Base-by-base conservation (phyloP, 2,113 vertebrate genomes). In the Siniperca chuatsi region DNA sequence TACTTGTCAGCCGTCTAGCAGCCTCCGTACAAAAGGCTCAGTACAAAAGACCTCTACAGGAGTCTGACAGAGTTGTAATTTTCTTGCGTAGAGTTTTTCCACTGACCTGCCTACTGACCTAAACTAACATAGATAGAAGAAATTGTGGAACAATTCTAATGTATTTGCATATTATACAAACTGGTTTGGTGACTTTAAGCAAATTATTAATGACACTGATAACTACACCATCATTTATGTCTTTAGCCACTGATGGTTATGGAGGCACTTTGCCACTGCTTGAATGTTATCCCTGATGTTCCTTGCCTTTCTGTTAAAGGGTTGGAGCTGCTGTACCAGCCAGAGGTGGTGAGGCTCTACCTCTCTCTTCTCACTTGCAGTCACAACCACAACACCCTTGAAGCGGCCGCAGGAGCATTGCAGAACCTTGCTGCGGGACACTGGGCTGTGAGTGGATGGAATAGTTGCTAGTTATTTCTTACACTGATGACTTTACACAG, bases 351-450 rank as follows among this genome's bases (percentile, higher is more conserved):
- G 50, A 94, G 98, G 61, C 96, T 99, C 60, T 99, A 99, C 93
- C 96, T 99, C 79, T 99, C 98, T 48, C 97, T 99, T 57, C 97
- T 99, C 88, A 99, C 97, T 0, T 97, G 98, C 95, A 99, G 97
- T 89, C 98, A 97, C 91, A 99, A 99, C 92, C 97, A 98, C 92
- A 99, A 99, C 94, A 99, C 98, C 20, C 93, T 99, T 90, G 98
- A 99, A 95, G 98, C 98, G 0, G 98, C 98, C 0, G 97, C 97
- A 0, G 98, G 98, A 8, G 98, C 98, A 0, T 90, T 99, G 80
- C 98, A 99, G 95, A 99, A 99, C 90, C 98, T 99, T 25, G 97
- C 97, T 29, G 98, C 98, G 0, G 98, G 98, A 91, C 98, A 97
- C 77, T 99, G 98, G 98, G 97, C 78, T 75, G 96, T 96, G 86